Evolutionary conservation across 2,113 vertebrate genomes (phyloP), one percentile per base, ranked within the genome.

Genomic region (Tapirus terrestris): DNA sequence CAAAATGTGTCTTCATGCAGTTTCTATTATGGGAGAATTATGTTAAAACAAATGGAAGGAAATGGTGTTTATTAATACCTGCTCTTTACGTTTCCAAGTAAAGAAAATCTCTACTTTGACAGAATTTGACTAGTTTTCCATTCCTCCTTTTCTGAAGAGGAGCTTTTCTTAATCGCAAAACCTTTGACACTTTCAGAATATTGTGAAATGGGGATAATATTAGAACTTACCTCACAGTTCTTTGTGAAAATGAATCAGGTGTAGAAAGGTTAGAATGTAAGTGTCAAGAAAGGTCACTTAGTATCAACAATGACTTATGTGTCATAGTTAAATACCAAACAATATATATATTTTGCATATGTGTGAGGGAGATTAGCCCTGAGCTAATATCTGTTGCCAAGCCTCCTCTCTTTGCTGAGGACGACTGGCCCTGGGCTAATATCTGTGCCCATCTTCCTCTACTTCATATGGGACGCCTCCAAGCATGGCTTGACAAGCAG

Each of bases 21-120:
- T 43, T 91, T 96, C 85, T 95, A 51, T 72, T 67, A 77, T n/a
- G 25, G n/a, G 61, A 82, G 48, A 91, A 72, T 56, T 82, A 53
- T 48, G 53, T 48, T 92, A 45, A 84, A 92, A 97, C 87, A 96
- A 97, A 93, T 68, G 45, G 53, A 94, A 96, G 65, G 67, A 87
- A 92, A 51, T 5, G 83, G 43, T 43, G 25, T 12, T 36, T 80
- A 83, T 87, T 68, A 83, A 77, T 67, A 90, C 39, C 43, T 75
- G 61, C 36, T 94, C 33, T 73, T 45, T 23, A 56, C 17, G n/a
- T 80, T 92, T 98, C 89, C 65, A 93, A 17, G 92, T 93, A 65
- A 60, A 89, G 58, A 77, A 97, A 92, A 48, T 73, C 23, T 72
- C 97, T 51, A 81, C 53, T 84, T 21, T 68, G 18, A 76, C 21